Conservation (phyloP, 2,888 invertebrate genomes). For the Tiliacea aurago region DNA sequence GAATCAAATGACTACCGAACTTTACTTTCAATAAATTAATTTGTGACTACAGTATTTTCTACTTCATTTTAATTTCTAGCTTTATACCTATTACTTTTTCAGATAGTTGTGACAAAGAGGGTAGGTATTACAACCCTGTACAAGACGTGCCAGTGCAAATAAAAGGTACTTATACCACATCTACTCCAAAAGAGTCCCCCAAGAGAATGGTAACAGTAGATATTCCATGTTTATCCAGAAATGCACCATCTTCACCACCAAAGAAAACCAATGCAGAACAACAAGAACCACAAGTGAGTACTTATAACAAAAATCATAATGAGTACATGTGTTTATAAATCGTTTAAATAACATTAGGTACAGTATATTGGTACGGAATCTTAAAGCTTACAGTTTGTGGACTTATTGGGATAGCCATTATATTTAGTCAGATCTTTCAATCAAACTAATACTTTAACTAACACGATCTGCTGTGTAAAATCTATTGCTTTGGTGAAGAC, state of each 20-base stretch:
- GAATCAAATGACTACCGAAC: background rate
- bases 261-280: conserved; percentile 80
- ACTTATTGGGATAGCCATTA: background rate
- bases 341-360: background rate
- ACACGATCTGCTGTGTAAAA: background rate
- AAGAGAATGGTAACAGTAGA: conserved; percentile 75
- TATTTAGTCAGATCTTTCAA: background rate
- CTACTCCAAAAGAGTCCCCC: conserved; percentile 79
- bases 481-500: conserved; percentile 25
- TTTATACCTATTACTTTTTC: background rate
- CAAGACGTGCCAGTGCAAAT: conserved; percentile 84
- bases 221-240: conserved; percentile 73
- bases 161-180: conserved; percentile 84
- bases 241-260: conserved; percentile 72
- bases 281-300: conserved; percentile 77
- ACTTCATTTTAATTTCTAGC: background rate
- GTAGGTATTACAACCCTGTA: conserved; percentile 74
- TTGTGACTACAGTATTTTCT: background rate
- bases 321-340: background rate
- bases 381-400: background rate
- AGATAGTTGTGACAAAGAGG: conserved; percentile 25
- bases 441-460: background rate
- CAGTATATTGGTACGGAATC: background rate
- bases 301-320: background rate
- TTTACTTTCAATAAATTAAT: background rate